Base-by-base conservation (phyloP, 2,113 vertebrate genomes). In the Elaphurus davidianus region DNA sequence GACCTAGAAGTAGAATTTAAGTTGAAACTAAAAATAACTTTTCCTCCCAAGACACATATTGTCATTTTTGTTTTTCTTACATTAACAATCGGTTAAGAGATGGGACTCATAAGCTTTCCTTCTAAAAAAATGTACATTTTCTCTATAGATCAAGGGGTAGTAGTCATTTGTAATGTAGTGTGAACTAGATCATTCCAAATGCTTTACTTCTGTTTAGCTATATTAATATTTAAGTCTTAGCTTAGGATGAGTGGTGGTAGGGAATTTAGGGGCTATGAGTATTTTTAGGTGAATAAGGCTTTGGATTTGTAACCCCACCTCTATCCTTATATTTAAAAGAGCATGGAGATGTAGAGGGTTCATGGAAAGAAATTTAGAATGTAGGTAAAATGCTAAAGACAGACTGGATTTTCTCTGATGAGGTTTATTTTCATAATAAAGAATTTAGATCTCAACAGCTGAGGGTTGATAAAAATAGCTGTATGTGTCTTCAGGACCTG, bases 51-150 rank as follows among this genome's bases (percentile, higher is more conserved):
- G 6, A 40, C 82, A 1, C 9, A 60, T 55, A 3, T 81, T 7
- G 9, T 71, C 89, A 19, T 47, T 97, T 93, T 93, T 96, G 36
- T 92, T 52, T 82, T 94, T 88, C 8, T 97, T 33, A 59, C 11
- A 59, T 86, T 64, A 94, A 33, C 4, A 50, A 7, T 82, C 43
- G 79, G 9, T 87, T 79, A 91, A 87, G 17, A 92, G 40, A 71
- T 57, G 52, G 25, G 40, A 23, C 33, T 87, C 28, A 13, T 64
- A 87, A 92, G 13, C 19, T 91, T 92, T 89, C 12, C 25, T 64
- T 83, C n/a, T 87, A 55, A 87, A 74, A 40, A 91, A 87, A 62
- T 74, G 33, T 54, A 17, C 71, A 64, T 67, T 87, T 45, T 64
- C 21, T 86, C 4, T 62, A 2, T 74, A 81, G 30, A 87, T 93